Percentiles rank a stretch among this genome's conserved stretches.
Conservation (phyloP, 2,797 vertebrate species). For the Pseudocheirus occidentalis region DNA sequence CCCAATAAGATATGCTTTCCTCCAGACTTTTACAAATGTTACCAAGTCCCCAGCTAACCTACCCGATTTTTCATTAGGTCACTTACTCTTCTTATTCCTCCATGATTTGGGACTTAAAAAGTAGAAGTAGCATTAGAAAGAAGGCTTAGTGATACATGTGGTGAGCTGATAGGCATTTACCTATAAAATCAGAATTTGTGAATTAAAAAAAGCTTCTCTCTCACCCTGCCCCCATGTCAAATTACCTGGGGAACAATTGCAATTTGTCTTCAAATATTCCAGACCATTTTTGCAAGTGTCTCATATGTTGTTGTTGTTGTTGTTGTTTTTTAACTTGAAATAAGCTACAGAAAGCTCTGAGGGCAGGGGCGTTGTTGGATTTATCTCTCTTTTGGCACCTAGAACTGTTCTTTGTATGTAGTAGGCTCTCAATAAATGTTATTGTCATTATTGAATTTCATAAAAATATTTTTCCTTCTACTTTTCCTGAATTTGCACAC, state of each 20-base stretch:
- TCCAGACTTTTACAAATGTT: slow-evolving; percentile 30
- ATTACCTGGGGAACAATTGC: slow-evolving; percentile 74
- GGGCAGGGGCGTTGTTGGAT: slow-evolving; percentile 53
- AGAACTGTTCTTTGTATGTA: slow-evolving; percentile 6
- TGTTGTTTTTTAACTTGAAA: slow-evolving; percentile 70
- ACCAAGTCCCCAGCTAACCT: slow-evolving; percentile 45
- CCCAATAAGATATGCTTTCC: slow-evolving; percentile 58
- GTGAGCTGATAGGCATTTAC: slow-evolving; percentile 37
- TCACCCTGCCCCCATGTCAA: slow-evolving; percentile 71
- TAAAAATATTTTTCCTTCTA: background rate
- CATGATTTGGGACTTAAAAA: slow-evolving; percentile 48
- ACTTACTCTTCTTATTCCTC: slow-evolving; percentile 53
- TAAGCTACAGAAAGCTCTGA: slow-evolving; percentile 57
- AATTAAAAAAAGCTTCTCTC: slow-evolving; percentile 73
- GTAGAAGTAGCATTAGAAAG: slow-evolving; percentile 17
- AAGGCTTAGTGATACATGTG: slow-evolving; percentile 62
- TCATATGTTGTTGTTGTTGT: slow-evolving; percentile 53
- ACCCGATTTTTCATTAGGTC: slow-evolving; percentile 44
- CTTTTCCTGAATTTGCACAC: background rate
- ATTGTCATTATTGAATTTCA: slow-evolving; percentile 1
- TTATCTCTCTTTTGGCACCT: slow-evolving; percentile 33
- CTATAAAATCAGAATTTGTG: slow-evolving; percentile 65
- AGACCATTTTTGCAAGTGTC: slow-evolving; percentile 60
- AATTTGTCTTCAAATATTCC: slow-evolving; percentile 59
- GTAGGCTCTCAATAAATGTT: slow-evolving; percentile 40